Evolutionary conservation across 2,888 invertebrate species (phyloP).

Genomic region (Cylloceria caligata): DNA sequence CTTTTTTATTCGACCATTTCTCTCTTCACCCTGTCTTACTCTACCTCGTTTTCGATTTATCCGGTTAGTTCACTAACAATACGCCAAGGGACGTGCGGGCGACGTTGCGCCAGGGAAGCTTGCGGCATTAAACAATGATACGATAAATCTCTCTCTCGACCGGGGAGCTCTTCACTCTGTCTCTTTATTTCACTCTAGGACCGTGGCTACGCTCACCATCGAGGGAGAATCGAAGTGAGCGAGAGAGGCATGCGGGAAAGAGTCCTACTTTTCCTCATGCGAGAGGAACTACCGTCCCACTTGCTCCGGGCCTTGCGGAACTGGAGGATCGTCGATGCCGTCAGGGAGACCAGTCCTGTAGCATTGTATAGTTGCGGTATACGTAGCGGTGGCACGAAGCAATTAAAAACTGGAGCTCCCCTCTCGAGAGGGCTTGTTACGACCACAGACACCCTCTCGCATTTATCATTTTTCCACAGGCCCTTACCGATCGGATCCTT

Average conservation of each 20-base stretch:
- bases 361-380: constrained; percentile 36
- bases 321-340: constrained; percentile 25
- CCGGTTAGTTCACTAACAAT: constrained; percentile 68
- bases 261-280: constrained; percentile 54
- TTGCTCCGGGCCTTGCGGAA: constrained; percentile 30
- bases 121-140: constrained; percentile 81
- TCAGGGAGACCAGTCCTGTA: constrained; percentile 10
- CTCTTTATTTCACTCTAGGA: constrained; percentile 71
- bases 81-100: constrained; percentile 59
- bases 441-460: constrained; percentile 75
- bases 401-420: constrained; percentile 74
- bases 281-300: constrained; percentile 55
- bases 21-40: constrained; percentile 49
- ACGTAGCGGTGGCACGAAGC: constrained; percentile 68
- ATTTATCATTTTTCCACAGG: constrained; percentile 81
- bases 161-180: constrained; percentile 70
- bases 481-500: constrained; percentile 63
- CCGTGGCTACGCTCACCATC: constrained; percentile 52
- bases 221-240: constrained; percentile 64
- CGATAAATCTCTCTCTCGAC: constrained; percentile 80
- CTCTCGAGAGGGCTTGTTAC: constrained; percentile 81
- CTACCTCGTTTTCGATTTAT: constrained; percentile 60
- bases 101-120: constrained; percentile 73
- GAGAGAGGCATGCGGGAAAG: constrained; percentile 40
- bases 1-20: constrained; percentile 42